Evolutionary conservation across 2,888 invertebrate species (phyloP), one percentile per base, ranked within the genome.

Genomic region (Agelastica alni): DNA sequence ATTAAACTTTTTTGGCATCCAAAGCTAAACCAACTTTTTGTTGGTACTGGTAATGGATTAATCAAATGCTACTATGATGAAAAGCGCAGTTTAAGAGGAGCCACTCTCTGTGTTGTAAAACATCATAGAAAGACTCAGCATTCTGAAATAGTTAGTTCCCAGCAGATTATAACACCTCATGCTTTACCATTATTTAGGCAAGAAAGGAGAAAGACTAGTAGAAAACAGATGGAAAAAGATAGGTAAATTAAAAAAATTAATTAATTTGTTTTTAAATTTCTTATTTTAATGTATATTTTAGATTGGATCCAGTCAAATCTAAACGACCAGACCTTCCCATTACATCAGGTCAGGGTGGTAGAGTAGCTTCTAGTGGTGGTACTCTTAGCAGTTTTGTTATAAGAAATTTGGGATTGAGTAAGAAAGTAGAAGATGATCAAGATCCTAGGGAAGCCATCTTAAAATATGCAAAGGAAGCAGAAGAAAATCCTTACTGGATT

Each of bases 401-500:
- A 39, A 85, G 97, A 54, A 96, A 97, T 74, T 81, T 99, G 49
- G 98, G 97, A 0, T 80, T 96, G 5, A 95, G 94, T 70, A 95
- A 96, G 67, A 82, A 92, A 37, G 89, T 94, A 0, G 89, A 95
- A 68, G 94, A 95, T 73, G 93, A 93, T 72, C 89, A 90, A 58
- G 96, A 98, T 80, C 96, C 97, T 0, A 83, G 97, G 43, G 96
- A 95, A 69, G 97, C 97, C 2, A 95, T 98, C 62, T 78, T 97
- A 52, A 91, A 94, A 63, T 96, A 87, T 74, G 97, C 97, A 0
- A 93, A 96, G 71, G 95, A 94, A 2, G 97, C 96, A 0, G 96
- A 85, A 42, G 93, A 96, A 71, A 93, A 97, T 81, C 97, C 97
- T 0, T 96, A 94, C 72, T 98, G 96, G 96, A 92, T 95, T 28